These are phyloP conservation scores for Hippoglossus stenolepis DNA, from an alignment of 2,113 vertebrate genomes.

Conservation along the genomic window DNA sequence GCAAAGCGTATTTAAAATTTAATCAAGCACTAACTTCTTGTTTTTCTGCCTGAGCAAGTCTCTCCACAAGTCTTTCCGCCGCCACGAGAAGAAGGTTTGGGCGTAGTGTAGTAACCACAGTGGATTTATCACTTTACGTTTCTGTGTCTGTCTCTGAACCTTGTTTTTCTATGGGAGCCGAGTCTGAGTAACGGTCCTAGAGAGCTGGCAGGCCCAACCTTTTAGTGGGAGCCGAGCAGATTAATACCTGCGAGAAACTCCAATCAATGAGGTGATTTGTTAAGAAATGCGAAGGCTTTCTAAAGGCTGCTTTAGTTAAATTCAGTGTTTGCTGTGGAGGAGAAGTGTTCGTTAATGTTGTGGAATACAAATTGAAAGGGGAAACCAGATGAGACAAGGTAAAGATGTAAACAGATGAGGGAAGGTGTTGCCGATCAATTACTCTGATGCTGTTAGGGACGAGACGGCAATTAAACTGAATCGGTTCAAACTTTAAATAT, in stretches of 20 bases:
- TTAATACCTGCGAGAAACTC: conserved; percentile 54
- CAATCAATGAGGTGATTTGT: conserved; percentile 70
- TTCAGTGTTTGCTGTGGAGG: conserved; percentile 41
- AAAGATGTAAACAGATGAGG: conserved; percentile 40
- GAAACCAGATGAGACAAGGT: conserved; percentile 22
- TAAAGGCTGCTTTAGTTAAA: conserved; percentile 57
- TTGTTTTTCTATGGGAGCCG: conserved; percentile 35
- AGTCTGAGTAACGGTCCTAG: conserved; percentile 46
- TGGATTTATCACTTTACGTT: conserved; percentile 28
- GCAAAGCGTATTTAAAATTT: conserved; percentile 13
- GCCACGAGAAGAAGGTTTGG: conserved; percentile 6
- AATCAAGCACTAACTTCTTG: conserved; percentile 8
- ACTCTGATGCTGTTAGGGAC: not conserved
- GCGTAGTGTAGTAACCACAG: conserved; percentile 22
- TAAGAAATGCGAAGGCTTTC: conserved; percentile 37
- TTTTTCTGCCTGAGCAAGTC: conserved; percentile 1
- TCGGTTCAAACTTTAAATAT: no score
- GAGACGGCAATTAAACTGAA: no score
- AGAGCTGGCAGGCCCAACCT: conserved; percentile 44
- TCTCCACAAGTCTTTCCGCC: not conserved
- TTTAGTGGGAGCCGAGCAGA: conserved; percentile 51
- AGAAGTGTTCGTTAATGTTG: conserved; percentile 20
- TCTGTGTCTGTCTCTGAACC: conserved; percentile 16
- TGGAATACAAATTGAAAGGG: conserved; percentile 21
- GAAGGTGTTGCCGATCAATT: conserved; percentile 24